Conservation (phyloP, 1,140 invertebrate species). For the Drosophila carrolli region DNA sequence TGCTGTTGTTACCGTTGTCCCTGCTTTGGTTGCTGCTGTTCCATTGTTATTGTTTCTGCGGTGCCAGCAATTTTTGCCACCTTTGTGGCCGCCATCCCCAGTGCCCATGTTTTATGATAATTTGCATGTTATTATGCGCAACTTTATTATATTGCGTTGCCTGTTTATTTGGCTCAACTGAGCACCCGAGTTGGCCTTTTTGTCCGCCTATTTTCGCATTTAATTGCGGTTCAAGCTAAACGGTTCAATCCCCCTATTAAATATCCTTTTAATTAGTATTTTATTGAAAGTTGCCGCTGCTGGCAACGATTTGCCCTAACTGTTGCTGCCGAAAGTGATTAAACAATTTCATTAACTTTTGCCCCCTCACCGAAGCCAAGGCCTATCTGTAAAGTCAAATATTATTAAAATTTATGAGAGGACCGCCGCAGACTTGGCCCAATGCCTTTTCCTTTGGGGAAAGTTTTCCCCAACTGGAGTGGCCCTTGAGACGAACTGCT, state of each 20-base stretch:
- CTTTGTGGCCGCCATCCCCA: constrained; percentile 4
- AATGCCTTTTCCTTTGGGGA: constrained; percentile 45
- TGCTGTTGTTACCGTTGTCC: constrained; percentile 5
- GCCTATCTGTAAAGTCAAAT: constrained; percentile 52
- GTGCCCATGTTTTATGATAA: constrained; percentile 46
- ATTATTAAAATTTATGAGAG: constrained; percentile 72
- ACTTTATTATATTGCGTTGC: constrained; percentile 36
- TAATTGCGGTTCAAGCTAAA: constrained; percentile 1
- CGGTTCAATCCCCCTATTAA: constrained; percentile 6
- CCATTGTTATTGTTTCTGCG: constrained; percentile 6
- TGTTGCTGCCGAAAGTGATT: constrained; percentile 54
- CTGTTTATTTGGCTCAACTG: constrained; percentile 19
- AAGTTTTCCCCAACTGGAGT: constrained; percentile 39
- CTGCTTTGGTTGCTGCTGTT: constrained; percentile 3
- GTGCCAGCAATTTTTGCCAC: constrained; percentile 9
- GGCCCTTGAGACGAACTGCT: constrained; percentile 66
- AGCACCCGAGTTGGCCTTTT: not conserved
- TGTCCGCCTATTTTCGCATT: not conserved
- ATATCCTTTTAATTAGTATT: constrained; percentile 36
- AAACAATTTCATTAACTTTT: constrained; percentile 69
- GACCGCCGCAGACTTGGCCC: constrained; percentile 25
- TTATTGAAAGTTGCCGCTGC: constrained; percentile 15
- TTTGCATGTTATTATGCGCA: constrained; percentile 45
- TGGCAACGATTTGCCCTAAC: constrained; percentile 15
- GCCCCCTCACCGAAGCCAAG: not conserved